These are phyloP conservation scores for Cetonia aurata DNA, from an alignment of 2,888 invertebrate species.

Conservation along the genomic window DNA sequence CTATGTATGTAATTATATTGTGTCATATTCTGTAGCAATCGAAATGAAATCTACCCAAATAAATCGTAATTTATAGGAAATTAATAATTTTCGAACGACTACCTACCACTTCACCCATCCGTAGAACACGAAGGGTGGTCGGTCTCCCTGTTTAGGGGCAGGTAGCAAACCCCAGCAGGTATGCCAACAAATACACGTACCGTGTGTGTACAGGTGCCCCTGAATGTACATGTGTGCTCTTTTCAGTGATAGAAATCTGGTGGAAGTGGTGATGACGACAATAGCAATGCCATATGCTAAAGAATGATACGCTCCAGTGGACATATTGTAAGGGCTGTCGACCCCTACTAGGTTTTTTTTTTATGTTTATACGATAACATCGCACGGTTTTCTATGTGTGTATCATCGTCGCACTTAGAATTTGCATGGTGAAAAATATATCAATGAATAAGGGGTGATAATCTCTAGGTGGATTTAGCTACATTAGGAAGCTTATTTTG, in stretches of 20 bases:
- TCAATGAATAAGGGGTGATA: not conserved
- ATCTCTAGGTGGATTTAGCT: no score
- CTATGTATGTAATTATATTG: no score
- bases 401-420: slow-evolving; percentile 27
- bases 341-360: slow-evolving; percentile 16
- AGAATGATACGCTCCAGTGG: slow-evolving; percentile 56
- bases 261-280: slow-evolving; percentile 28
- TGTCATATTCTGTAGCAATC: no score
- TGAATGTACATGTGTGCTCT: slow-evolving; percentile 30
- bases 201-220: slow-evolving; percentile 30
- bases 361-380: slow-evolving; percentile 33
- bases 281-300: slow-evolving; percentile 60
- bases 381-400: slow-evolving; percentile 17
- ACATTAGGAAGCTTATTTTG: no score
- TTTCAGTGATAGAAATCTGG: slow-evolving; percentile 40
- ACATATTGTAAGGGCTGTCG: slow-evolving; percentile 27
- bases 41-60: slow-evolving; percentile 34
- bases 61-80: slow-evolving; percentile 34
- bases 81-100: slow-evolving; percentile 37
- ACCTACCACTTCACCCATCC: not conserved
- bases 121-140: slow-evolving; percentile 22
- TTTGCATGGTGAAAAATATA: slow-evolving; percentile 17
- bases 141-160: slow-evolving; percentile 12
- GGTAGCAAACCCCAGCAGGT: slow-evolving; percentile 21
- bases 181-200: slow-evolving; percentile 7